Conservation (phyloP, 2,797 vertebrate genomes). For the Lithobates sylvaticus region DNA sequence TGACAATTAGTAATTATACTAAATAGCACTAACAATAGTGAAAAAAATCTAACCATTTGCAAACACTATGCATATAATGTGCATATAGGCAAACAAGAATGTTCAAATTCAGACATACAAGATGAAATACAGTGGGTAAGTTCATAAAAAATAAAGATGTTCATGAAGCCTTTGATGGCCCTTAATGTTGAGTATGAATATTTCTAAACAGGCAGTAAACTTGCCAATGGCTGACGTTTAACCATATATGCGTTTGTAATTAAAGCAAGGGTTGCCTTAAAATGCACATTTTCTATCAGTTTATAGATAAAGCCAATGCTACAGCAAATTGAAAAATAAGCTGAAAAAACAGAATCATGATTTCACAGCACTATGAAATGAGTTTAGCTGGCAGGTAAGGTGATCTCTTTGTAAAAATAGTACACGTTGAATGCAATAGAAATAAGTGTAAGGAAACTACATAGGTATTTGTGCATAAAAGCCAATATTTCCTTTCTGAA, state of each 20-base stretch:
- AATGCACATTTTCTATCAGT: neutral
- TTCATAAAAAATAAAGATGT: too few relatives aligned
- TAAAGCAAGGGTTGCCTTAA: neutral
- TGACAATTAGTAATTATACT: too few relatives aligned
- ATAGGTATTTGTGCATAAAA: neutral
- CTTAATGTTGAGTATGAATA: neutral
- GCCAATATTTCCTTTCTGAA: neutral
- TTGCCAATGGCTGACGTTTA: too few relatives aligned
- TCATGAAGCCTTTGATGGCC: too few relatives aligned
- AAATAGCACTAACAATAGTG: too few relatives aligned
- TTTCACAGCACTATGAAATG: neutral
- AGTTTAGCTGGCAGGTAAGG: neutral
- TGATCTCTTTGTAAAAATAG: neutral
- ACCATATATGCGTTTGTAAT: too few relatives aligned
- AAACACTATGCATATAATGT: too few relatives aligned
- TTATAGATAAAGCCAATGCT: neutral
- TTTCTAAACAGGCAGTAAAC: neutral
- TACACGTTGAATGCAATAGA: neutral
- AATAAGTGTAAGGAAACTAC: neutral
- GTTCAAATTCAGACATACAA: too few relatives aligned
- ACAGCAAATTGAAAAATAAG: neutral
- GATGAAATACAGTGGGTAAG: too few relatives aligned
- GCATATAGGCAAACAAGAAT: too few relatives aligned
- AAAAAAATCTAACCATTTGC: too few relatives aligned
- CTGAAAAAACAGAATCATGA: neutral